phyloP scores from a whole-genome alignment of 2,888 invertebrate species.

The Heteromurus nitidus region DNA sequence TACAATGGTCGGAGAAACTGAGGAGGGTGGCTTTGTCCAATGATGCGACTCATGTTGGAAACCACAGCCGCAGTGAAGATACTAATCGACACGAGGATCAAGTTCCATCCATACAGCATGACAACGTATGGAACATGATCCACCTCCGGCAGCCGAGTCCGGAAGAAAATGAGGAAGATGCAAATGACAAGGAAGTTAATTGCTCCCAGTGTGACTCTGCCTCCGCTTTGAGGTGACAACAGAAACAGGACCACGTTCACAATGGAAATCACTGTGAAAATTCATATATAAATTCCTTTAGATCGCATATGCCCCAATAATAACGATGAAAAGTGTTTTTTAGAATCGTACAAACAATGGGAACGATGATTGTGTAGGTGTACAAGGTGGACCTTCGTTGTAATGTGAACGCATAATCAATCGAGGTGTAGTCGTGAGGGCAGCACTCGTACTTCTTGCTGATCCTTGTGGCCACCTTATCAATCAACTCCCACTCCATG shows the following conservation, averaged over 20 bases:
- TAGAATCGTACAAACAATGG: constrained; percentile 77
- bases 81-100: constrained; percentile 65
- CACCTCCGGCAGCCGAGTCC: constrained; percentile 69
- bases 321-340: background rate
- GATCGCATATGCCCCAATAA: too few species aligned
- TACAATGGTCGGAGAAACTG: constrained; percentile 63
- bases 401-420: constrained; percentile 78
- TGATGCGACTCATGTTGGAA: constrained; percentile 61
- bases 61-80: constrained; percentile 67
- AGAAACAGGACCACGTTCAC: constrained; percentile 81
- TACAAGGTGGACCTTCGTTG: constrained; percentile 80
- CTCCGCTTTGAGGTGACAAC: constrained; percentile 82
- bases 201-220: constrained; percentile 81
- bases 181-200: constrained; percentile 80
- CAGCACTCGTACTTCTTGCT: constrained; percentile 75
- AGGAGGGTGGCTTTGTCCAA: constrained; percentile 67
- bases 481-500: constrained; percentile 78
- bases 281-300: too few species aligned
- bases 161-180: constrained; percentile 81
- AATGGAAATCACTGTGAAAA: constrained; percentile 78
- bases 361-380: constrained; percentile 80
- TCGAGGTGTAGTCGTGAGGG: constrained; percentile 79
- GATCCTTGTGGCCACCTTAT: constrained; percentile 74
- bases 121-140: constrained; percentile 72
- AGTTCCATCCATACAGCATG: constrained; percentile 71